Evolutionary conservation across 1,140 invertebrate species (phyloP).

Genomic region (Aphelinus certus): DNA sequence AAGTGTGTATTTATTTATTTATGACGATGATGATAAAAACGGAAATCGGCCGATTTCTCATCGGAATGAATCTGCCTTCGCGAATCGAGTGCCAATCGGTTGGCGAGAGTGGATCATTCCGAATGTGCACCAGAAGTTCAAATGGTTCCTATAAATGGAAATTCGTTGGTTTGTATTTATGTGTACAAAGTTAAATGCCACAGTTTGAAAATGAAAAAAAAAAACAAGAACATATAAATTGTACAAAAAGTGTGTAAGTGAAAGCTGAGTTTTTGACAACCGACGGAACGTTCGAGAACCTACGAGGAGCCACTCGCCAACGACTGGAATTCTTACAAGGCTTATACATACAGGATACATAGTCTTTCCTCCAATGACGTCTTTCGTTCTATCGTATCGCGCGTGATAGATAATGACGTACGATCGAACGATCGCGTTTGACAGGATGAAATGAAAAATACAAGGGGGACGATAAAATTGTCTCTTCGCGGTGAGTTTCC

Average conservation of each 20-base stretch:
- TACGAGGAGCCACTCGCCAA: conserved; percentile 13
- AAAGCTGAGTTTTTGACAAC: conserved; percentile 8
- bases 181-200: too few relatives aligned
- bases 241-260: conserved; percentile 18
- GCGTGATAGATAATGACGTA: conserved; percentile 25
- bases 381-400: conserved; percentile 10
- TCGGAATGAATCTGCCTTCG: too few relatives aligned
- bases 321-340: conserved; percentile 16
- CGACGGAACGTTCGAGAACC: conserved; percentile 5
- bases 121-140: neutral
- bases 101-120: too few relatives aligned
- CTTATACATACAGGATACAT: conserved; percentile 5
- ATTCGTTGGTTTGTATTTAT: conserved; percentile 5
- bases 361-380: conserved; percentile 12
- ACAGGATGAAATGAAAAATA: neutral
- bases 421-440: conserved; percentile 8
- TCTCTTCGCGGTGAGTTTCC: neutral
- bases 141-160: neutral
- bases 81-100: too few relatives aligned
- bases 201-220: too few relatives aligned
- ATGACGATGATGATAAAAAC: neutral
- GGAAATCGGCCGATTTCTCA: neutral
- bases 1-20: conserved; percentile 8
- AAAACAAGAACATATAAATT: neutral
- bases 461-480: neutral